These are phyloP conservation scores for Bombus superbus DNA, from an alignment of 1,140 invertebrate species.

Conservation along the genomic window DNA sequence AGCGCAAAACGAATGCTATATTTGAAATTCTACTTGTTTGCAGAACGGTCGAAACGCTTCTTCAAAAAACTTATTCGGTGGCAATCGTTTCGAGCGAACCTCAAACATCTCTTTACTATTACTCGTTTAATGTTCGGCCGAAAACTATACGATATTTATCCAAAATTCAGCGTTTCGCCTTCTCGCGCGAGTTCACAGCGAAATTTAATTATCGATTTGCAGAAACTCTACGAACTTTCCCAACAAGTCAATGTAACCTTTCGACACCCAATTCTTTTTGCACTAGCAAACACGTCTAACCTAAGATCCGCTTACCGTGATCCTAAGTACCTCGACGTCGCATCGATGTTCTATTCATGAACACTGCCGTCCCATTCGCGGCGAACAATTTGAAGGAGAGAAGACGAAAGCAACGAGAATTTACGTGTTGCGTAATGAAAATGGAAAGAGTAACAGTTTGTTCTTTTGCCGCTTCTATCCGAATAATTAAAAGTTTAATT, in stretches of 20 bases:
- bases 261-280: not conserved
- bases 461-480: not conserved
- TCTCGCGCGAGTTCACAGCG: not conserved
- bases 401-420: too few species aligned
- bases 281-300: not conserved
- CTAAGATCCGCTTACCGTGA: not conserved
- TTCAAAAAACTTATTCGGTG: not conserved
- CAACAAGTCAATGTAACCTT: not conserved
- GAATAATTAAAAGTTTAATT: slow-evolving; percentile 54
- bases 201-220: not conserved
- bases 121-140: not conserved
- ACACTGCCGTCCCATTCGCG: not conserved
- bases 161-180: not conserved
- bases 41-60: too few species aligned
- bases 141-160: not conserved
- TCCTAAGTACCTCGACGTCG: not conserved
- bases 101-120: not conserved
- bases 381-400: not conserved
- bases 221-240: not conserved
- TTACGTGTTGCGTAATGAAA: not conserved
- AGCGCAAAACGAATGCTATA: not conserved
- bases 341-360: not conserved
- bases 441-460: not conserved
- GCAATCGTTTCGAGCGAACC: not conserved
- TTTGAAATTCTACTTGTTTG: not conserved